A percentile compares a stretch with the other conserved stretches of the same genome.
Conservation (phyloP, 2,797 vertebrate genomes). For the Monodelphis domestica region DNA sequence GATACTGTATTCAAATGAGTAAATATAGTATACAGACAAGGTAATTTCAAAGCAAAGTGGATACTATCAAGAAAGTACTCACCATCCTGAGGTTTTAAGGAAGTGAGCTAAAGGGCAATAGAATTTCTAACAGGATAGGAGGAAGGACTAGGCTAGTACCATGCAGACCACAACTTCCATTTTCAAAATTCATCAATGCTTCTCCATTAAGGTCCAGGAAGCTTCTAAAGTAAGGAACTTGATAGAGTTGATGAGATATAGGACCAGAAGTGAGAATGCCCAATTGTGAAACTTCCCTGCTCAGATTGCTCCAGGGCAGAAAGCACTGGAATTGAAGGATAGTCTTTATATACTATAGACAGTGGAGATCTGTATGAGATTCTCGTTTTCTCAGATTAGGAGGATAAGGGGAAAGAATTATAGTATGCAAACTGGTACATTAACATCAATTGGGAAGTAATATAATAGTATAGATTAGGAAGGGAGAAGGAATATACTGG, state of each 20-base stretch:
- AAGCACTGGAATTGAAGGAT: background rate
- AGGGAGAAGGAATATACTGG: background rate
- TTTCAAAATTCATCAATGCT: background rate
- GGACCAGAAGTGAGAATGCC: background rate
- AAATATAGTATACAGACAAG: background rate
- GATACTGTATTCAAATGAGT: background rate
- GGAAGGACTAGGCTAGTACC: background rate
- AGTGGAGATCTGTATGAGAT: background rate
- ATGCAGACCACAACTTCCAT: background rate
- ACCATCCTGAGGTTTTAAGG: background rate
- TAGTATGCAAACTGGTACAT: background rate
- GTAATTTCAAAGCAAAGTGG: background rate
- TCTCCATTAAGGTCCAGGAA: background rate
- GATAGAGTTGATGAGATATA: background rate
- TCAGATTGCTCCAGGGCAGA: background rate
- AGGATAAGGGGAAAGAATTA: background rate
- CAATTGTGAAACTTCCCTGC: background rate
- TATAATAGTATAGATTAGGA: background rate
- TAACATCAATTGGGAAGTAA: background rate
- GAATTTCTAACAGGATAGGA: background rate
- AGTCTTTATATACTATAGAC: background rate
- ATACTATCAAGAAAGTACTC: background rate
- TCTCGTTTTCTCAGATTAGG: too few relatives aligned
- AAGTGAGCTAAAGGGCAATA: background rate
- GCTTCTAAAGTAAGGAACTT: background rate